phyloP scores from a whole-genome alignment of 2,888 invertebrate species.

The Pyrrhia umbra region DNA sequence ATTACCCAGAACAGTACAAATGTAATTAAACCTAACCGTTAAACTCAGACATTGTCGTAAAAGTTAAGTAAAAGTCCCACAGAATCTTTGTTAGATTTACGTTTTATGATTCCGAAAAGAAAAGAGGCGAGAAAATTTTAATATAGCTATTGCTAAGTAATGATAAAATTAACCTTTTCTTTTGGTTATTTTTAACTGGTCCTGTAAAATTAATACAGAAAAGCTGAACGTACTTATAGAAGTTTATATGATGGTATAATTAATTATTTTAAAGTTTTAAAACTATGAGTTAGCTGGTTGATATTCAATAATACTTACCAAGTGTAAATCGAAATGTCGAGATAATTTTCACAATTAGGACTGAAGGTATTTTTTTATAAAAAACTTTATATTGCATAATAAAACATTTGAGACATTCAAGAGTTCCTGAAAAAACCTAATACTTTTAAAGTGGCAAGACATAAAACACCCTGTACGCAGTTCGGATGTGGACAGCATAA shows the following conservation, averaged over 20 bases:
- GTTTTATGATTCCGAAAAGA: conserved; percentile 72
- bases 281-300: too few relatives aligned
- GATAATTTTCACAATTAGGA: too few relatives aligned
- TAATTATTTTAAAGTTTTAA: too few relatives aligned
- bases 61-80: conserved; percentile 79
- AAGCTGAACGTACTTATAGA: too few relatives aligned
- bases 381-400: too few relatives aligned
- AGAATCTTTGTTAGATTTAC: conserved; percentile 81
- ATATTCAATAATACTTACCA: too few relatives aligned
- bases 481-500: conserved; percentile 69
- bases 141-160: conserved; percentile 69
- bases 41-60: conserved; percentile 81
- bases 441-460: background rate
- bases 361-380: too few relatives aligned
- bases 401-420: too few relatives aligned
- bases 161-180: conserved; percentile 66
- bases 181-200: conserved; percentile 48
- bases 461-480: conserved; percentile 67
- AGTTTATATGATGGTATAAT: too few relatives aligned
- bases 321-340: too few relatives aligned
- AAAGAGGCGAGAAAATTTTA: conserved; percentile 72
- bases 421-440: too few relatives aligned
- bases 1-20: conserved; percentile 80
- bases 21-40: conserved; percentile 82
- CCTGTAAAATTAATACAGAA: conserved; percentile 23